Evolutionary conservation across 2,797 vertebrate species (phyloP).

Genomic region (Tenualosa thibaudeaui): DNA sequence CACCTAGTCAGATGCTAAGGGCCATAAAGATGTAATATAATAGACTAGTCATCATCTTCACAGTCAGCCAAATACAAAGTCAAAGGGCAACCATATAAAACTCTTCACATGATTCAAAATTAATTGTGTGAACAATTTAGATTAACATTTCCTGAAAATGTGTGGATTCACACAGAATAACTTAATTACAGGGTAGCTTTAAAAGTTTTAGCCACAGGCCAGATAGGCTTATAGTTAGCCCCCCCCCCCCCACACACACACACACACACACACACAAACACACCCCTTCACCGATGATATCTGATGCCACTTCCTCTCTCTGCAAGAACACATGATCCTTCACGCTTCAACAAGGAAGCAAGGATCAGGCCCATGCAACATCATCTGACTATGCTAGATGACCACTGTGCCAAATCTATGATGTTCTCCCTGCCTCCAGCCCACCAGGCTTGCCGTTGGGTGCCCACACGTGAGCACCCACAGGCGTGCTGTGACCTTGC

Average conservation of each 20-base stretch:
- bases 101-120: constrained; percentile 10
- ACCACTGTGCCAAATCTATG: background rate
- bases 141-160: background rate
- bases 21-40: background rate
- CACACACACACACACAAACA: background rate
- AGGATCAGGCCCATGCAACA: background rate
- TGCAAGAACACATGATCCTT: background rate
- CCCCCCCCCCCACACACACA: too few relatives aligned
- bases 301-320: background rate
- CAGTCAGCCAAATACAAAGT: background rate
- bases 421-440: background rate
- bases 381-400: background rate
- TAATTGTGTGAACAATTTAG: background rate
- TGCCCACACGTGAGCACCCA: background rate
- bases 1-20: background rate
- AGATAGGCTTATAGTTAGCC: too few relatives aligned
- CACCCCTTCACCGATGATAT: background rate
- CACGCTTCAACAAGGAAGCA: background rate
- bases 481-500: background rate
- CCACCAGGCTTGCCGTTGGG: background rate
- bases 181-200: background rate
- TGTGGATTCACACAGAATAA: background rate
- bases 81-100: background rate
- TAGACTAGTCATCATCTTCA: background rate
- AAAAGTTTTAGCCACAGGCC: too few relatives aligned